Evolutionary conservation across 2,797 vertebrate species (phyloP), one percentile per base, ranked within the genome.

Genomic region (Coccyzus lansbergi): DNA sequence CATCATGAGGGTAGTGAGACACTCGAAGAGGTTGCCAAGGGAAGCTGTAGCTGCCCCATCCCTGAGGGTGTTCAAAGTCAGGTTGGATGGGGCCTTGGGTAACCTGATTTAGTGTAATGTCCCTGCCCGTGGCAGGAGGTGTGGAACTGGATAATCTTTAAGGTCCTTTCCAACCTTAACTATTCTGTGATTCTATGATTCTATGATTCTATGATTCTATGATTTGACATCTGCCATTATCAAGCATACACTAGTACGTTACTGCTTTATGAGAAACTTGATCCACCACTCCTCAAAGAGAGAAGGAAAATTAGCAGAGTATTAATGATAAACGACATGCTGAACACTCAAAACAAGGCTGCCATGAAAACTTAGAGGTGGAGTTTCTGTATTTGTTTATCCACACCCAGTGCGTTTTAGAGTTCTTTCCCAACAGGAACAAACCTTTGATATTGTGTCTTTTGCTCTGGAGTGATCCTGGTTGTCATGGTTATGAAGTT

Each of bases 191-290:
- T n/a, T n/a, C n/a, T n/a, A n/a, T n/a, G n/a, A n/a, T n/a, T n/a
- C n/a, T 38, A 38, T 38, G 38, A 38, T 38, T 38, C 38, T 38
- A 38, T 38, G 38, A 38, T 38, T 38, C 38, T 38, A 12, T 38
- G 38, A 82, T 94, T 94, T 77, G 38, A 87, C 58, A 82, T 91
- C 64, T 76, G 36, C 36, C 18, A n/a, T 90, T 77, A 94, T 72
- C 26, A 42, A 13, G 3, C 33, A 63, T 44, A 42, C 10, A 22
- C 70, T 79, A 72, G 15, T 36, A 49, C 58, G 36, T 88, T 55
- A 89, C 65, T 88, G 72, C 49, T 95, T 93, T 79, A 80, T 16
- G 22, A 76, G 69, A 84, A 88, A 80, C 29, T 25, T 88, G 25
- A 77, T 91, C 64, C 22, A 26, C 33, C 10, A 15, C 24, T 3